Conservation (phyloP, 2,797 vertebrate genomes). For the Leuciscus waleckii region DNA sequence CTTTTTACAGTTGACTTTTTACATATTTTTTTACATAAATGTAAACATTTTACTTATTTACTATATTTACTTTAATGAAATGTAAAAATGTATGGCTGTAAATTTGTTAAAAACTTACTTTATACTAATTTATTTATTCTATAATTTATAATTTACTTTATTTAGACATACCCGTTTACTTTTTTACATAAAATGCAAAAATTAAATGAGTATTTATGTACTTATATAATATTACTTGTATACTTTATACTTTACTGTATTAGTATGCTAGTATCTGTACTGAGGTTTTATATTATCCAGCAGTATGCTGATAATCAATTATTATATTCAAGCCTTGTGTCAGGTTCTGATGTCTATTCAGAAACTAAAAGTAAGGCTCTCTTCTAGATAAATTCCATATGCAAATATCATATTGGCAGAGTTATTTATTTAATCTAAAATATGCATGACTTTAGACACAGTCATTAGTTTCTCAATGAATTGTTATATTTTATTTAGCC, state of each 20-base stretch:
- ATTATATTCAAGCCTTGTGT: background rate
- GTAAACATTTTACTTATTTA: no score
- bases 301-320: background rate
- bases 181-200: background rate
- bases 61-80: no score
- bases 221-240: background rate
- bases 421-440: slow-evolving; percentile 19
- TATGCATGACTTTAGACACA: slow-evolving; percentile 19
- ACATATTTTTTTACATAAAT: background rate
- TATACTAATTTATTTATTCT: background rate
- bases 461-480: slow-evolving; percentile 44
- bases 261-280: slow-evolving; percentile 1
- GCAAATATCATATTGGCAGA: slow-evolving; percentile 13
- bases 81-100: no score
- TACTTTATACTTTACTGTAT: background rate
- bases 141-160: background rate
- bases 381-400: background rate
- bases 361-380: background rate
- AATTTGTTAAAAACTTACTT: background rate
- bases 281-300: background rate
- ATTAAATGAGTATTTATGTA: background rate
- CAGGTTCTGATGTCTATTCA: slow-evolving; percentile 2
- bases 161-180: background rate
- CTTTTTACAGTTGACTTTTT: no score
- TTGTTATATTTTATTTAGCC: slow-evolving; percentile 35